A percentile compares a stretch with the other conserved stretches of the same genome.
phyloP scores from a whole-genome alignment of 2,797 vertebrate species.

The Dallia pectoralis region DNA sequence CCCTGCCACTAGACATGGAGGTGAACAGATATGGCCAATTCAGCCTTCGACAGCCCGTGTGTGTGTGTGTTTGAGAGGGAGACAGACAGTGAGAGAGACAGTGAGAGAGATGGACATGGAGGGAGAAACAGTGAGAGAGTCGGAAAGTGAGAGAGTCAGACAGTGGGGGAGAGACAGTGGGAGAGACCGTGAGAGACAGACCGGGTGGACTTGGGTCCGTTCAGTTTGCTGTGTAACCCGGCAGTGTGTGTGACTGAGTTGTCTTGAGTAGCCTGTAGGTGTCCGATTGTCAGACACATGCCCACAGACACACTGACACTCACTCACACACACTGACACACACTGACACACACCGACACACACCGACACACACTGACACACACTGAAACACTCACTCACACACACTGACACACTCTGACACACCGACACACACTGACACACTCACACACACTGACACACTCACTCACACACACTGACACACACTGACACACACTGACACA shows the following conservation, averaged over 20 bases:
- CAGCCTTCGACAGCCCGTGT: background rate
- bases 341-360: no score
- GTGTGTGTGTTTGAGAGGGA: background rate
- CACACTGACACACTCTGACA: no score
- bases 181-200: background rate
- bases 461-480: constrained; percentile 19
- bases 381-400: no score
- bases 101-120: no score
- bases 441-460: constrained; percentile 35
- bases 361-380: no score
- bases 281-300: background rate
- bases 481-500: constrained; percentile 47
- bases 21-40: background rate
- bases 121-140: background rate
- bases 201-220: no score
- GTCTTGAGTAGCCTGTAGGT: no score
- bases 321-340: constrained; percentile 30
- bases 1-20: background rate
- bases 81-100: no score
- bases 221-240: no score
- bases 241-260: background rate
- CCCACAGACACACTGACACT: no score
- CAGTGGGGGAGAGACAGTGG: background rate
- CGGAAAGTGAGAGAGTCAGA: background rate
- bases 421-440: no score